These are phyloP conservation scores for Mesocentrotus franciscanus DNA, from an alignment of 53 echinoderm and acorn worm species.

Conservation along the genomic window DNA sequence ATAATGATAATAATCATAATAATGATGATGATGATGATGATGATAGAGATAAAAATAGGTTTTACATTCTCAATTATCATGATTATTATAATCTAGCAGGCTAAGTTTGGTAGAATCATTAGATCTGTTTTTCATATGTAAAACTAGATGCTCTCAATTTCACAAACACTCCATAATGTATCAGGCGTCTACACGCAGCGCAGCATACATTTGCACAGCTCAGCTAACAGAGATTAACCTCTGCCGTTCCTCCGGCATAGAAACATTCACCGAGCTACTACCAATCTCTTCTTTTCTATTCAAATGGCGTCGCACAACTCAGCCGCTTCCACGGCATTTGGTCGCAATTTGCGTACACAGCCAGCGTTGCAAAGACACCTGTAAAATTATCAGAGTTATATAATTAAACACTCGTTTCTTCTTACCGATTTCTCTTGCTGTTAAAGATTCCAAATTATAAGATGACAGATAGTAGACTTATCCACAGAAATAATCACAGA, in stretches of 20 bases:
- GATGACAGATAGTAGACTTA: background rate
- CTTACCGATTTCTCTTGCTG: slow-evolving; percentile 1
- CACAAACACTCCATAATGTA: background rate
- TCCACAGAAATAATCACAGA: background rate
- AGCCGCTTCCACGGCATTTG: background rate
- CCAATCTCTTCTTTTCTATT: background rate
- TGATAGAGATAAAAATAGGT: background rate
- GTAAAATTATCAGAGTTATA: background rate
- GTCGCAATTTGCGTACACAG: background rate
- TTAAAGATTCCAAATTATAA: background rate
- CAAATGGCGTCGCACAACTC: background rate
- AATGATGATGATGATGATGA: slow-evolving; percentile 26
- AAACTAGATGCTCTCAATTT: too few species aligned
- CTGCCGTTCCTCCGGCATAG: background rate
- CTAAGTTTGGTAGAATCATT: background rate
- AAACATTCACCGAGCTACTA: background rate
- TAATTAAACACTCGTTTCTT: background rate
- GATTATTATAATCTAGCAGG: background rate
- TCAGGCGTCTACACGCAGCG: background rate
- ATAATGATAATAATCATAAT: slow-evolving; percentile 11
- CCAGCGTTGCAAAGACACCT: slow-evolving; percentile 1
- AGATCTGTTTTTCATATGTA: background rate
- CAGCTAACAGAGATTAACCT: background rate
- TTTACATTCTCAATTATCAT: background rate
- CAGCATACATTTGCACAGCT: background rate